Evolutionary conservation across 2,797 vertebrate genomes (phyloP).

Genomic region (Typhlichthys subterraneus): DNA sequence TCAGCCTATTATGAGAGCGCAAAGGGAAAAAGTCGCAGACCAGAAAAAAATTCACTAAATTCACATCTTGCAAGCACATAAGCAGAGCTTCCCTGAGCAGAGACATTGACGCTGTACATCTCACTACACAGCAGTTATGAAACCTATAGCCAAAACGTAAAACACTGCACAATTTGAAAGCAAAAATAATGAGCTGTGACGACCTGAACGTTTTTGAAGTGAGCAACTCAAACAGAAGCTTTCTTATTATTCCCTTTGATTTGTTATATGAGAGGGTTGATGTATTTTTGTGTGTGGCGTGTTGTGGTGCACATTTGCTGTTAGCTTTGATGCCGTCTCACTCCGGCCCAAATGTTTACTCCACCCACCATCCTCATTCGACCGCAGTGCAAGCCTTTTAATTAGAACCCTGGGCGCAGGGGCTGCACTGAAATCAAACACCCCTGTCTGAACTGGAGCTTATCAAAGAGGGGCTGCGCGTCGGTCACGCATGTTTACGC

Average conservation of each 20-base stretch:
- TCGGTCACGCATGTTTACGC: conserved; percentile 29
- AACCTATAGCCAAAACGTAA: too few species aligned
- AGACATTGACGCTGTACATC: background rate
- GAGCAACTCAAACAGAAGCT: background rate
- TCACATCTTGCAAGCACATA: background rate
- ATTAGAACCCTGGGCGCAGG: conserved; percentile 39
- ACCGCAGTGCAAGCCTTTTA: conserved; percentile 20
- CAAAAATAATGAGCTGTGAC: background rate
- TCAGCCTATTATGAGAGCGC: conserved; percentile 11
- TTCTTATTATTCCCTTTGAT: conserved; percentile 22
- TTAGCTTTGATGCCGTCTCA: conserved; percentile 35
- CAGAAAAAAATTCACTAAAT: conserved; percentile 14
- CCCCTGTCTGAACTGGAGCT: conserved; percentile 21
- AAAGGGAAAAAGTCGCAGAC: conserved; percentile 8
- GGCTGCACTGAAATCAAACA: conserved; percentile 36
- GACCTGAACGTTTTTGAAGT: background rate
- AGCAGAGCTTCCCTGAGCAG: background rate
- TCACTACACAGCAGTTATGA: background rate
- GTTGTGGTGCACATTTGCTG: conserved; percentile 1
- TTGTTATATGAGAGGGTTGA: conserved; percentile 16
- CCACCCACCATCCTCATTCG: conserved; percentile 20
- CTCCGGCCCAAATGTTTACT: conserved; percentile 25
- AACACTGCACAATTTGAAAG: background rate
- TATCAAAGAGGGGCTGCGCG: conserved; percentile 38
- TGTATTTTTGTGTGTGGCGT: background rate